These are phyloP conservation scores for Tetraneura akinire DNA, from an alignment of 1,140 invertebrate species.

Conservation along the genomic window DNA sequence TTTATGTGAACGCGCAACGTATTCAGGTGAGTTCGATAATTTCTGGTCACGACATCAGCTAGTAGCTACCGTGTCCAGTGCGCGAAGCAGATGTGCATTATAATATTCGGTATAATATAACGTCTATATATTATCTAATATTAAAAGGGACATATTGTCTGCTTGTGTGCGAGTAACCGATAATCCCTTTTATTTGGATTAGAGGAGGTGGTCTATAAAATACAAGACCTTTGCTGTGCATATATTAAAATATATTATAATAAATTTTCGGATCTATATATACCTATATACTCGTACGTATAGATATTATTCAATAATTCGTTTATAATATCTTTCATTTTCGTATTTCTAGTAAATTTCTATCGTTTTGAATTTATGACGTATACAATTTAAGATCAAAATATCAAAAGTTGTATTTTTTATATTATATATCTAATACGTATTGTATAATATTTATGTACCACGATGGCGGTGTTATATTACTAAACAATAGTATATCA, in stretches of 20 bases:
- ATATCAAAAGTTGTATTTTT: too few relatives aligned
- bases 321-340: too few relatives aligned
- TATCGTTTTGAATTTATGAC: too few relatives aligned
- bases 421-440: not conserved
- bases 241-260: too few relatives aligned
- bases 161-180: not conserved
- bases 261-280: too few relatives aligned
- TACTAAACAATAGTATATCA: conserved; percentile 21
- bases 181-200: not conserved
- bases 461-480: not conserved
- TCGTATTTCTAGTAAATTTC: too few relatives aligned
- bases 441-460: not conserved
- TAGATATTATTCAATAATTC: too few relatives aligned
- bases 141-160: not conserved
- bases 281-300: too few relatives aligned
- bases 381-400: too few relatives aligned
- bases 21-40: conserved; percentile 36
- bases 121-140: too few relatives aligned
- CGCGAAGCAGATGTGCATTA: conserved; percentile 11
- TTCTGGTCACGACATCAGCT: conserved; percentile 26
- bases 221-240: too few relatives aligned
- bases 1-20: not conserved
- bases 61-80: conserved; percentile 8
- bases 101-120: not conserved
- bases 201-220: too few relatives aligned